Conservation (phyloP, 1,140 invertebrate species). For the Steinernema khuongi region DNA sequence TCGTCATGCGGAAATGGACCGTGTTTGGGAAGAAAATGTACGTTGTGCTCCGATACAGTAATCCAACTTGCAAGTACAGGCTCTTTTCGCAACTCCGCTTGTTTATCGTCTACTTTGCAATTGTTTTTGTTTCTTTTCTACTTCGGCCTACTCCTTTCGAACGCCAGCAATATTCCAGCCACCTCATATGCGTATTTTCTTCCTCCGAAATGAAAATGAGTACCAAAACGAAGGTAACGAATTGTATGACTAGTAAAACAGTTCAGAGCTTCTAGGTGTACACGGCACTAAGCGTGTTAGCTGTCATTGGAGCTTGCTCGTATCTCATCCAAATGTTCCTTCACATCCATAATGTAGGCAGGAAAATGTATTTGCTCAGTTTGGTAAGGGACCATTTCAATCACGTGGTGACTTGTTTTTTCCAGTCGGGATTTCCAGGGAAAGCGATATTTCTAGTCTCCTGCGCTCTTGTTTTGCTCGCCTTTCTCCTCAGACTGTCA, state of each 20-base stretch:
- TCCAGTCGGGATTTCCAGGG: constrained; percentile 78
- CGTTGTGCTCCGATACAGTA: constrained; percentile 2
- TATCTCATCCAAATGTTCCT: constrained; percentile 47
- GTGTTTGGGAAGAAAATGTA: constrained; percentile 83
- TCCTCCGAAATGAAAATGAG: constrained; percentile 18
- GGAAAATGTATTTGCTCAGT: constrained; percentile 48
- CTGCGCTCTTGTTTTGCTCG: constrained; percentile 75
- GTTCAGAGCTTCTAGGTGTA: constrained; percentile 38
- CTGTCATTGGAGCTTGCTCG: constrained; percentile 36
- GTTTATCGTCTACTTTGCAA: constrained; percentile 42
- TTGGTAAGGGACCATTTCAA: too few species aligned
- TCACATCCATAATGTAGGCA: constrained; percentile 51
- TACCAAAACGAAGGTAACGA: constrained; percentile 23
- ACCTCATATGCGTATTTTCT: constrained; percentile 35
- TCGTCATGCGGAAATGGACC: constrained; percentile 93
- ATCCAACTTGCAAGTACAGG: constrained; percentile 29
- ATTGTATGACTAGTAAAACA: neutral
- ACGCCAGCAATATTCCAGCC: constrained; percentile 27
- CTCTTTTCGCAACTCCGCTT: constrained; percentile 42
- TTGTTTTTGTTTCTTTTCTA: constrained; percentile 47
- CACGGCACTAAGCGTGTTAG: constrained; percentile 40
- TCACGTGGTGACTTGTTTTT: constrained; percentile 23
- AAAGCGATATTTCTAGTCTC: constrained; percentile 88
- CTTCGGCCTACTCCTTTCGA: constrained; percentile 50
- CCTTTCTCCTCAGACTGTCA: constrained; percentile 74